Evolutionary conservation across 2,888 invertebrate genomes (phyloP), one percentile per base, ranked within the genome.

Genomic region (Ceratothoa steindachneri): DNA sequence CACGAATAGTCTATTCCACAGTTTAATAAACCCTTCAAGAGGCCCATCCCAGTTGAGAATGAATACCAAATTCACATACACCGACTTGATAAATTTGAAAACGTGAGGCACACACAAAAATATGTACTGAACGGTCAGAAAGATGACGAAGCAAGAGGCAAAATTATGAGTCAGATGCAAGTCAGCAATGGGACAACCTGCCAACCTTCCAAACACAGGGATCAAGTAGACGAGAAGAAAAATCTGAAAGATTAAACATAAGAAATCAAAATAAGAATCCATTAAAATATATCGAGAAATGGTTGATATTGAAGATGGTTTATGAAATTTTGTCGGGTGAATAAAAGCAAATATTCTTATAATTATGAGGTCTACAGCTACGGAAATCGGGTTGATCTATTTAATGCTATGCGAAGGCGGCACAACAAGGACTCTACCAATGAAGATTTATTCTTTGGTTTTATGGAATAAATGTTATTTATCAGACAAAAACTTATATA

Each of bases 161-260:
- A 85, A 83, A 77, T 86, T 85, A 81, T 87, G 87, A 12, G 86
- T 81, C 12, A 83, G 77, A 31, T 83, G 83, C 31, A 83, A 81
- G 60, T 84, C 83, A 3, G 82, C 81, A 12, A 83, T 81, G 15
- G 86, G 85, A 67, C 85, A 82, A 69, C 84, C 84, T 51, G 84
- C 83, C 70, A 87, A 81, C 31, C 86, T 82, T 1, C 85, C 86
- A 28, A 86, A 82, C 65, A 87, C 84, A 0, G 87, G 87, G n/a
- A 85, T 80, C 0, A 84, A 83, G 81, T 86, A 87, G 3, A 85
- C 82, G 3, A 86, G 82, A 7, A 87, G 82, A n/a, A 83, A 81
- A 68, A 79, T 79, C 79, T 79, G 74, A 19, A 71, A 71, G 4
- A 27, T n/a, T n/a, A n/a, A n/a, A n/a, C n/a, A n/a, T n/a, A n/a